Evolutionary conservation across 2,113 vertebrate species (phyloP).

Genomic region (Micronisus gabar): DNA sequence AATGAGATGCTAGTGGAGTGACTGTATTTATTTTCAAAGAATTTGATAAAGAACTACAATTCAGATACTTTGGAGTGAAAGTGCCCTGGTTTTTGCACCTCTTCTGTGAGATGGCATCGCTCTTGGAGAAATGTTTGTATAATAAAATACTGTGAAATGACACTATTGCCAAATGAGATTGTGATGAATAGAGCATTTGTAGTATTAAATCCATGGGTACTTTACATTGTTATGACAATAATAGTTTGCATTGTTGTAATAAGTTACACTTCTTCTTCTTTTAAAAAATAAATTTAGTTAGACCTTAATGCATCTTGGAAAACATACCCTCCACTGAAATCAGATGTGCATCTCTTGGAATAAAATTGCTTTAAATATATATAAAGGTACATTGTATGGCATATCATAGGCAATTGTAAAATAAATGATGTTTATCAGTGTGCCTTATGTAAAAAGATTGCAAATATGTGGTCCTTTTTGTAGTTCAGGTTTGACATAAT

Average conservation of each 20-base stretch:
- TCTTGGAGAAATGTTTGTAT: slow-evolving; percentile 12
- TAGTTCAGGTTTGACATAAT: slow-evolving; percentile 1
- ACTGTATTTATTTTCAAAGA: slow-evolving; percentile 14
- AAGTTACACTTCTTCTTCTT: slow-evolving; percentile 38
- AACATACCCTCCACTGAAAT: slow-evolving; percentile 8
- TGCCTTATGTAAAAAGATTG: slow-evolving; percentile 14
- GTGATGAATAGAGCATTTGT: slow-evolving; percentile 47
- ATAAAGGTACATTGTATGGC: neutral
- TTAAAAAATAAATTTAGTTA: slow-evolving; percentile 45
- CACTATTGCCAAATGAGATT: slow-evolving; percentile 60
- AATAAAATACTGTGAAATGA: slow-evolving; percentile 51
- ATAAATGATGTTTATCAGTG: slow-evolving; percentile 43
- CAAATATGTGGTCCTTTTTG: neutral
- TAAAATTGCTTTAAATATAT: slow-evolving; percentile 24
- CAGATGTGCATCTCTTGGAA: neutral
- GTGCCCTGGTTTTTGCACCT: slow-evolving; percentile 13
- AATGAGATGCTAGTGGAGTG: neutral
- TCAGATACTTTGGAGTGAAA: neutral
- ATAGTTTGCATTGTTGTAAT: slow-evolving; percentile 50
- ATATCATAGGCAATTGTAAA: slow-evolving; percentile 9
- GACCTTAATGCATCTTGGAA: slow-evolving; percentile 17
- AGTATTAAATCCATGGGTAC: slow-evolving; percentile 58
- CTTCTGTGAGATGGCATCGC: slow-evolving; percentile 19
- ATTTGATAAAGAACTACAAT: slow-evolving; percentile 22
- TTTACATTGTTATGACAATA: slow-evolving; percentile 63